phyloP scores from a whole-genome alignment of 2,113 vertebrate species.

The Pleuronectes platessa region DNA sequence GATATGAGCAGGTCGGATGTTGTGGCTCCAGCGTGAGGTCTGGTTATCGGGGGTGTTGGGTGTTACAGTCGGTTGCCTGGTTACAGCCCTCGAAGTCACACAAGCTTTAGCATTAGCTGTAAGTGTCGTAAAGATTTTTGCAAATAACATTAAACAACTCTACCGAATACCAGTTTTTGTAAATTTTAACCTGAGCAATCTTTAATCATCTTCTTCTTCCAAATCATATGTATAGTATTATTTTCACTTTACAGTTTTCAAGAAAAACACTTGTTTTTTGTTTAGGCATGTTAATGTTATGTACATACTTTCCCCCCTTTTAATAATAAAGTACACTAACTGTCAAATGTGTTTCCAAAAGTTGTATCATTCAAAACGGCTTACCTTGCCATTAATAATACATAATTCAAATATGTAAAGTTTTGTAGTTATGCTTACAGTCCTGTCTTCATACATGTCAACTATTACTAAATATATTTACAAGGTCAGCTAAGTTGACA shows the following conservation, averaged over 20 bases:
- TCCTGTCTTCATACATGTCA: neutral
- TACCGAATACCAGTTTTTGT: neutral
- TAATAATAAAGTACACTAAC: constrained; percentile 81
- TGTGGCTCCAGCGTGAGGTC: neutral
- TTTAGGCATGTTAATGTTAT: constrained; percentile 54
- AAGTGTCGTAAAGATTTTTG: neutral
- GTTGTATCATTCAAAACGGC: constrained; percentile 76
- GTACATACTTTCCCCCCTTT: constrained; percentile 47
- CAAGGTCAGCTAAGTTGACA: no score
- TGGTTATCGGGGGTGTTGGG: constrained; percentile 20
- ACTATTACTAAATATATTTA: no score
- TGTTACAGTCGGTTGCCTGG: constrained; percentile 62
- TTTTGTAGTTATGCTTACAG: neutral
- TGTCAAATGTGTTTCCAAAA: constrained; percentile 77
- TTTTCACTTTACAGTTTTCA: neutral
- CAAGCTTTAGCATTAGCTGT: neutral
- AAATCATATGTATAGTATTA: neutral
- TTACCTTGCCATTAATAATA: neutral
- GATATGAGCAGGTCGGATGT: neutral
- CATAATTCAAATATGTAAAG: neutral
- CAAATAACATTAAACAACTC: no score
- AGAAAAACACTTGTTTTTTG: constrained; percentile 16
- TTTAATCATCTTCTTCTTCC: neutral
- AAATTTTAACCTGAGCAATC: neutral
- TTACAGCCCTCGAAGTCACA: constrained; percentile 59